Percentiles rank a stretch among this genome's conserved stretches.
phyloP scores from a whole-genome alignment of 2,888 invertebrate species.

The Drosophila melanosoma region DNA sequence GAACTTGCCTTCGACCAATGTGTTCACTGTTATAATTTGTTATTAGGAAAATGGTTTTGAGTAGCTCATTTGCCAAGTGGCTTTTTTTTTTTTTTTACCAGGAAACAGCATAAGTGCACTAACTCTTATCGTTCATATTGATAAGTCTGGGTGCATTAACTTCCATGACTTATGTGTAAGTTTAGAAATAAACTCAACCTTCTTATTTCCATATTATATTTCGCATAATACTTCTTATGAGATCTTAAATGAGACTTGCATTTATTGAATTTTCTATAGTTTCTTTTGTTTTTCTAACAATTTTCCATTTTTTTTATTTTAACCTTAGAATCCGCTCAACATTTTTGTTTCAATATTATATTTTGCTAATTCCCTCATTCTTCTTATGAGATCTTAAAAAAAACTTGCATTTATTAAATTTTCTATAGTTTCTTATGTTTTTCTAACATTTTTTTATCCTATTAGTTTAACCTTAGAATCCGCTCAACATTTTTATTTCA shows the following conservation, averaged over 20 bases:
- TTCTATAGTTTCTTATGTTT: neutral
- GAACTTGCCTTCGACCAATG: constrained; percentile 42
- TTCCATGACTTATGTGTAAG: neutral
- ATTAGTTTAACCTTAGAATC: neutral
- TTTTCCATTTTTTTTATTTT: neutral
- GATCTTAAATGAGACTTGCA: neutral
- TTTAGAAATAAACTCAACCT: neutral
- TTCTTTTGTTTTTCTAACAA: neutral
- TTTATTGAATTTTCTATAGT: neutral
- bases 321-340: too few species aligned
- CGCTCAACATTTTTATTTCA: neutral
- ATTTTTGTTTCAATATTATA: too few species aligned
- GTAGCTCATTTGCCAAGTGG: constrained; percentile 11
- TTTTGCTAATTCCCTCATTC: too few species aligned
- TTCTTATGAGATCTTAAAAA: too few species aligned
- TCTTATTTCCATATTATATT: neutral
- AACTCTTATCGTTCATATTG: constrained; percentile 4
- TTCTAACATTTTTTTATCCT: neutral
- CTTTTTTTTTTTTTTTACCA: constrained; percentile 23
- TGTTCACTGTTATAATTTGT: constrained; percentile 20
- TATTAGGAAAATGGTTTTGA: constrained; percentile 24
- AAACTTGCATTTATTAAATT: too few species aligned
- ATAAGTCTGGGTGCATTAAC: neutral
- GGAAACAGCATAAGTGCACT: constrained; percentile 7
- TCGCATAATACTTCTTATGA: neutral